phyloP scores from a whole-genome alignment of 2,113 vertebrate species.

The Scopus umbretta region DNA sequence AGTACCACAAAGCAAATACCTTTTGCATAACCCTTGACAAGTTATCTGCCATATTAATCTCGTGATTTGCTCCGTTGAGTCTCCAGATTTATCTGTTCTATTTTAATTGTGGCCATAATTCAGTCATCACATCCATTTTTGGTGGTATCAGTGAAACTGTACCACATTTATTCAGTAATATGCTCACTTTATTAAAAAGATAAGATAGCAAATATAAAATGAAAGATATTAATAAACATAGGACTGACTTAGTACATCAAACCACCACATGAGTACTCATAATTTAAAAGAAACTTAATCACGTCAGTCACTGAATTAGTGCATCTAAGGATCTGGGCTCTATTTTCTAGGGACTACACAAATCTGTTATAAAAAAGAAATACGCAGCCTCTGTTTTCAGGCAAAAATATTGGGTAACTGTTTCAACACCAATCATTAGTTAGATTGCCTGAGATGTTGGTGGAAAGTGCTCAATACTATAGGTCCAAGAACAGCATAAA shows the following conservation, averaged over 20 bases:
- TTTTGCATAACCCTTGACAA: not conserved
- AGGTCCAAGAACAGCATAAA: not conserved
- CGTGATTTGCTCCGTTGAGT: not conserved
- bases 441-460: not conserved
- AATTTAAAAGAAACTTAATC: conserved; percentile 1
- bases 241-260: not conserved
- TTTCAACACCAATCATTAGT: not conserved
- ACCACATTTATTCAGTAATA: conserved; percentile 37
- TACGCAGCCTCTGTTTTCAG: not conserved
- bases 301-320: not conserved
- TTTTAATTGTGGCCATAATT: conserved; percentile 35
- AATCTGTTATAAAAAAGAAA: not conserved
- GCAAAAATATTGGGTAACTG: not conserved
- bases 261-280: not conserved
- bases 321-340: not conserved
- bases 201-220: conserved; percentile 57
- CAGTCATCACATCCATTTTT: not conserved
- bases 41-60: conserved; percentile 13
- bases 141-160: not conserved
- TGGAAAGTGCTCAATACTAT: not conserved
- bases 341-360: not conserved
- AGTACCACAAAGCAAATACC: not conserved
- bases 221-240: conserved; percentile 47
- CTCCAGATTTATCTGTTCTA: not conserved
- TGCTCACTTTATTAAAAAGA: conserved; percentile 57